phyloP scores from a whole-genome alignment of 2,888 invertebrate genomes.

The Nemurella pictetii region DNA sequence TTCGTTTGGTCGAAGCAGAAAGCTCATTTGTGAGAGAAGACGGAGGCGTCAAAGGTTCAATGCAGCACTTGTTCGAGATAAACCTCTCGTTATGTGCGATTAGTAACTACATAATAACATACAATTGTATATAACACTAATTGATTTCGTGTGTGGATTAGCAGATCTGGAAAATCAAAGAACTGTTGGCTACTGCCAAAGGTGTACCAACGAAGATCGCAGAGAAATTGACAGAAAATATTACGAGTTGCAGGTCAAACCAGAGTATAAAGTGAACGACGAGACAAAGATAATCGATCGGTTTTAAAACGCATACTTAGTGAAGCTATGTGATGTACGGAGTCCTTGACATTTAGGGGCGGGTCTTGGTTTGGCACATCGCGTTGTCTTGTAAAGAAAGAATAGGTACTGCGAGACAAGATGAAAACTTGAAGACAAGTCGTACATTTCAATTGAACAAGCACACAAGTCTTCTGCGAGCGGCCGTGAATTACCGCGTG shows the following conservation, averaged over 20 bases:
- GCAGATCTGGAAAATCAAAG: not conserved
- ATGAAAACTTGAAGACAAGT: not conserved
- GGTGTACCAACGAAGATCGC: no score
- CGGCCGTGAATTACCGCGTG: not conserved
- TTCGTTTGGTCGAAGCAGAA: not conserved
- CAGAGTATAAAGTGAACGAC: no score
- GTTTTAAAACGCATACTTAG: not conserved
- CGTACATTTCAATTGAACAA: not conserved
- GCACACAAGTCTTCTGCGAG: not conserved
- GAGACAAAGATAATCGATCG: not conserved
- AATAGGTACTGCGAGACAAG: not conserved
- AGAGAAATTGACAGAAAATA: not conserved
- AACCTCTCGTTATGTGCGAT: not conserved
- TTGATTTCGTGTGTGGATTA: not conserved
- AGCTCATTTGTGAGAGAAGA: not conserved
- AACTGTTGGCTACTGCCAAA: no score
- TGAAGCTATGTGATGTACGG: not conserved
- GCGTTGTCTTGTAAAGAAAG: not conserved
- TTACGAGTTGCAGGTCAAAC: not conserved
- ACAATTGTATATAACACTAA: not conserved
- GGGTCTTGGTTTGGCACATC: not conserved
- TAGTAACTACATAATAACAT: not conserved
- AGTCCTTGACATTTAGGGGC: not conserved
- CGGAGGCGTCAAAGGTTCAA: not conserved
- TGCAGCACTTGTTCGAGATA: not conserved